A percentile compares a stretch with the other conserved stretches of the same genome.
Evolutionary conservation across 2,797 vertebrate species (phyloP).

Genomic region (Enteromius argenteus): DNA sequence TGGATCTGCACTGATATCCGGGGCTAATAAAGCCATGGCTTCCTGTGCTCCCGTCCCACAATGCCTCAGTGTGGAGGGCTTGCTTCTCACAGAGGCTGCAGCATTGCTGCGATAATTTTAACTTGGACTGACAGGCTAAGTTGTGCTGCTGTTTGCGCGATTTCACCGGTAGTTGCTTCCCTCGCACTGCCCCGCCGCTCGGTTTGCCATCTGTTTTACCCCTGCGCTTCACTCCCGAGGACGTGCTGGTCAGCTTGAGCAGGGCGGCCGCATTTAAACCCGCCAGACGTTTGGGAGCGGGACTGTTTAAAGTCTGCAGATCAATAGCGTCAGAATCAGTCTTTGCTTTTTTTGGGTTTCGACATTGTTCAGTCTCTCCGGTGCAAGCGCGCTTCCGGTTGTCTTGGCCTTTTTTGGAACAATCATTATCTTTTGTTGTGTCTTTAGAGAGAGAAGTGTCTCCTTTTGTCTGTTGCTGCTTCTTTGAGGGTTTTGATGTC

Average conservation of each 20-base stretch:
- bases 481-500: conserved; percentile 67
- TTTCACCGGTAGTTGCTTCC: conserved; percentile 61
- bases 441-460: conserved; percentile 64
- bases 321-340: conserved; percentile 68
- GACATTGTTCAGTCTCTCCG: conserved; percentile 26
- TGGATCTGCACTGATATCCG: conserved; percentile 71
- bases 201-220: conserved; percentile 73
- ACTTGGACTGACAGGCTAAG: conserved; percentile 51
- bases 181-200: conserved; percentile 48
- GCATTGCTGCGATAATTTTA: conserved; percentile 64
- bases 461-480: conserved; percentile 72
- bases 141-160: conserved; percentile 67
- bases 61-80: conserved; percentile 66
- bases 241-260: conserved; percentile 90
- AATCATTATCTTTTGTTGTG: conserved; percentile 58
- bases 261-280: conserved; percentile 94
- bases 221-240: conserved; percentile 73
- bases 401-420: conserved; percentile 71
- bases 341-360: conserved; percentile 68
- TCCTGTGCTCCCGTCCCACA: conserved; percentile 69
- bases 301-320: conserved; percentile 75
- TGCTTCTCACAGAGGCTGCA: conserved; percentile 75
- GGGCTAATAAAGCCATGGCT: conserved; percentile 73
- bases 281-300: conserved; percentile 91
- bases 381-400: conserved; percentile 53